Evolutionary conservation across 2,888 invertebrate species (phyloP).

Genomic region (Harmothoe impar): DNA sequence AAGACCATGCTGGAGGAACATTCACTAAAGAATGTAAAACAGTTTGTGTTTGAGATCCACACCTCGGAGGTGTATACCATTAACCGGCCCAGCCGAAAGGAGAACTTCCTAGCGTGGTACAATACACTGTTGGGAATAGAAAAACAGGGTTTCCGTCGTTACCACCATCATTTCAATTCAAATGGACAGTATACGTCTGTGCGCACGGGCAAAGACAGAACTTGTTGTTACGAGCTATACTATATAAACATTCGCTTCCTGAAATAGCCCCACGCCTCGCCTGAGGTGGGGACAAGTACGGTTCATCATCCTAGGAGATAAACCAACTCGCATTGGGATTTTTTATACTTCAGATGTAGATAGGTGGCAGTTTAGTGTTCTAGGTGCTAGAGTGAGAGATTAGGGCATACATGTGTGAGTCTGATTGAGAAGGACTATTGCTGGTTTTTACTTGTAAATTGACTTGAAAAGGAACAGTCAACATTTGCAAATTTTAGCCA

Average conservation of each 20-base stretch:
- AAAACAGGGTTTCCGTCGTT: conserved; percentile 68
- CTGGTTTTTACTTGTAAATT: too few species aligned
- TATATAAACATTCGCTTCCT: conserved; percentile 70
- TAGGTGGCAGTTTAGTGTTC: not conserved
- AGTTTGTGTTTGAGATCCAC: conserved; percentile 72
- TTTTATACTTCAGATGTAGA: not conserved
- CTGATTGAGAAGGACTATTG: too few species aligned
- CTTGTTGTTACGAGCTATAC: conserved; percentile 71
- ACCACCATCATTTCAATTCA: conserved; percentile 69
- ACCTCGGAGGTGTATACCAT: conserved; percentile 69
- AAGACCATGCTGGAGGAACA: conserved; percentile 66
- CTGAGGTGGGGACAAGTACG: too few species aligned
- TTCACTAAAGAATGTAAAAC: conserved; percentile 69
- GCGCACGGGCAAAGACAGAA: conserved; percentile 67
- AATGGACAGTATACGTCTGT: conserved; percentile 68
- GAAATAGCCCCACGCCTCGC: conserved; percentile 38
- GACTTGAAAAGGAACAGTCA: too few species aligned
- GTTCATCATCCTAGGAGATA: too few species aligned
- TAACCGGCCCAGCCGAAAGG: conserved; percentile 56
- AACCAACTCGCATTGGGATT: not conserved
- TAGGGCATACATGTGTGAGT: not conserved
- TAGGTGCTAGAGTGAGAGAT: conserved; percentile 32
- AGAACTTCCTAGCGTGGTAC: conserved; percentile 67
- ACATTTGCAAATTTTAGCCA: too few species aligned
- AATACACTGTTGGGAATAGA: conserved; percentile 67